These are phyloP conservation scores for Sphaeramia orbicularis DNA, from an alignment of 2,797 vertebrate genomes.

Conservation along the genomic window DNA sequence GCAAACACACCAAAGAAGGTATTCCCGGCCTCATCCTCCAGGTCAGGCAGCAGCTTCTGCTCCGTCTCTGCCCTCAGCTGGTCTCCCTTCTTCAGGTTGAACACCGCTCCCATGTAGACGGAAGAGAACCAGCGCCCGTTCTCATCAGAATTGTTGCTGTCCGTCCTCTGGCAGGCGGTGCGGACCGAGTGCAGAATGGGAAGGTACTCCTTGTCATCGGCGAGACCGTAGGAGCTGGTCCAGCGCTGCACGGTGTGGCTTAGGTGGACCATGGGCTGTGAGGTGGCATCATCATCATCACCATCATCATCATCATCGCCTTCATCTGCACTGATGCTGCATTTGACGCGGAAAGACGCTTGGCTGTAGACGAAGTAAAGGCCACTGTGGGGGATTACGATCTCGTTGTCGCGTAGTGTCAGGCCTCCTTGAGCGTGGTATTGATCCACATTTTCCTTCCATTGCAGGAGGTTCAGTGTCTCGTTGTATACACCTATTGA, in stretches of 20 bases:
- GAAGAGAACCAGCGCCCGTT: slow-evolving; percentile 58
- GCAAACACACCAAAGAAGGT: slow-evolving; percentile 85
- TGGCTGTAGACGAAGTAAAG: slow-evolving; percentile 87
- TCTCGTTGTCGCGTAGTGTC: slow-evolving; percentile 66
- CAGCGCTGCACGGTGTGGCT: slow-evolving; percentile 71
- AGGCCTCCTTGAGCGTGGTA: slow-evolving; percentile 70
- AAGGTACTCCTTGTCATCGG: not conserved
- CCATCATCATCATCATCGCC: fast-evolving
- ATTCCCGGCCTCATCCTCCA: slow-evolving; percentile 61
- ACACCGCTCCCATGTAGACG: slow-evolving; percentile 82
- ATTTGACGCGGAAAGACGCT: slow-evolving; percentile 76
- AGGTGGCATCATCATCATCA: no score
- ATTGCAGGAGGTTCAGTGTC: slow-evolving; percentile 36
- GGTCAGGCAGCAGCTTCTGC: slow-evolving; percentile 9
- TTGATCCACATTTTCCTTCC: slow-evolving; percentile 67
- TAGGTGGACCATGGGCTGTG: slow-evolving; percentile 66
- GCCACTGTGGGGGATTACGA: slow-evolving; percentile 70
- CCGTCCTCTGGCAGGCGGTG: slow-evolving; percentile 64
- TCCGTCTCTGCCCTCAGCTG: slow-evolving; percentile 60
- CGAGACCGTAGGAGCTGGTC: slow-evolving; percentile 36
- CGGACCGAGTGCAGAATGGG: slow-evolving; percentile 73
- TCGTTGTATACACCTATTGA: slow-evolving; percentile 64
- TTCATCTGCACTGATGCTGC: slow-evolving; percentile 9
- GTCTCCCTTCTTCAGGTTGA: slow-evolving; percentile 69
- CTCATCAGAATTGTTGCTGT: fast-evolving